phyloP scores from a whole-genome alignment of 2,888 invertebrate species.

The Globia sparganii region DNA sequence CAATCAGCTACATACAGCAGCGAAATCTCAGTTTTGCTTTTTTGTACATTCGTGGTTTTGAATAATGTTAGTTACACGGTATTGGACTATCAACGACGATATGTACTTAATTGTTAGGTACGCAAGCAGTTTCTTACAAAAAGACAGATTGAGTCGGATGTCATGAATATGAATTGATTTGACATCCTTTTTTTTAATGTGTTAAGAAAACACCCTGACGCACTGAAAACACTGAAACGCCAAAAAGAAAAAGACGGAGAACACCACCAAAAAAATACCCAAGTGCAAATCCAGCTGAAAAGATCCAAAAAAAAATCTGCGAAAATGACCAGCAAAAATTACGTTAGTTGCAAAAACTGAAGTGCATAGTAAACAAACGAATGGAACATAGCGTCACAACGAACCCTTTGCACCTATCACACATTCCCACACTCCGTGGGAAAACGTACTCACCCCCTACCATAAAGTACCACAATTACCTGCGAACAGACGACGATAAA shows the following conservation, averaged over 20 bases:
- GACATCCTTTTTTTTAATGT: conserved; percentile 7
- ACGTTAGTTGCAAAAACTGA: conserved; percentile 47
- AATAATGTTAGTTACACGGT: no score
- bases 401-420: conserved; percentile 84
- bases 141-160: neutral
- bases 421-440: conserved; percentile 90
- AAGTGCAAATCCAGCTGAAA: neutral
- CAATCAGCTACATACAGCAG: no score
- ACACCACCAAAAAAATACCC: neutral
- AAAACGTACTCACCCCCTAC: conserved; percentile 79
- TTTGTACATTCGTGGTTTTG: no score
- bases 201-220: neutral
- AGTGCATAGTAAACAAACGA: conserved; percentile 70
- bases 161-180: conserved; percentile 2
- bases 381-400: conserved; percentile 63
- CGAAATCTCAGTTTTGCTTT: no score
- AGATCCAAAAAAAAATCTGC: no score
- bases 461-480: conserved; percentile 81
- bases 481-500: conserved; percentile 69
- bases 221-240: neutral
- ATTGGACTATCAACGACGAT: no score
- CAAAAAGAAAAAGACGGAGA: neutral
- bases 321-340: neutral
- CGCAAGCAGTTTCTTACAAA: neutral
- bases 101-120: no score